These are phyloP conservation scores for Cheilosia vernalis DNA, from an alignment of 2,888 invertebrate genomes.

Conservation along the genomic window DNA sequence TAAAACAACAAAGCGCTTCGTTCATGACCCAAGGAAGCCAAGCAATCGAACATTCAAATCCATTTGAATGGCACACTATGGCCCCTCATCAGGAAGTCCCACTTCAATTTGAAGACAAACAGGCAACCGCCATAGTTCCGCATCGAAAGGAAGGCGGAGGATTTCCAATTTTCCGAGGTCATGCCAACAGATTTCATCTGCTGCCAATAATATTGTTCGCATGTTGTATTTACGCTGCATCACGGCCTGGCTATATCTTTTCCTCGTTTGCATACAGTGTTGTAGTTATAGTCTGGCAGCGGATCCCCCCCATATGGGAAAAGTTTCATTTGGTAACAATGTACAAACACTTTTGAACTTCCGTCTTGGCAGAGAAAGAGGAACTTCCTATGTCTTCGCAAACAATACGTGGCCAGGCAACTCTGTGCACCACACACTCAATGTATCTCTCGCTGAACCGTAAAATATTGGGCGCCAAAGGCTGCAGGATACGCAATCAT, in stretches of 20 bases:
- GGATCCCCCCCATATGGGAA: slow-evolving; percentile 27
- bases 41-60: background rate
- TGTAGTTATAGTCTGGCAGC: background rate
- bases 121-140: slow-evolving; percentile 13
- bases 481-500: slow-evolving; percentile 75
- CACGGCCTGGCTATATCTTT: slow-evolving; percentile 27
- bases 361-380: slow-evolving; percentile 63
- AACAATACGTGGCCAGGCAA: slow-evolving; percentile 62
- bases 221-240: slow-evolving; percentile 68
- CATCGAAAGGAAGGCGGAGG: slow-evolving; percentile 13
- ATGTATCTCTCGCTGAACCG: slow-evolving; percentile 65
- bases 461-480: slow-evolving; percentile 75
- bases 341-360: slow-evolving; percentile 67
- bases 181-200: slow-evolving; percentile 71
- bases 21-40: background rate
- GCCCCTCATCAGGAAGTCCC: slow-evolving; percentile 18
- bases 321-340: slow-evolving; percentile 59
- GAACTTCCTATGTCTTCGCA: slow-evolving; percentile 61
- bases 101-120: slow-evolving; percentile 50
- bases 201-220: slow-evolving; percentile 73
- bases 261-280: slow-evolving; percentile 35
- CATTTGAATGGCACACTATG: background rate
- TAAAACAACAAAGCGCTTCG: background rate
- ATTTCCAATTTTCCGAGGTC: slow-evolving; percentile 36
- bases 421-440: slow-evolving; percentile 60